A percentile compares a stretch with the other conserved stretches of the same genome.
Conservation (phyloP, 2,888 invertebrate genomes). For the Lordiphosa andalusiaca region DNA sequence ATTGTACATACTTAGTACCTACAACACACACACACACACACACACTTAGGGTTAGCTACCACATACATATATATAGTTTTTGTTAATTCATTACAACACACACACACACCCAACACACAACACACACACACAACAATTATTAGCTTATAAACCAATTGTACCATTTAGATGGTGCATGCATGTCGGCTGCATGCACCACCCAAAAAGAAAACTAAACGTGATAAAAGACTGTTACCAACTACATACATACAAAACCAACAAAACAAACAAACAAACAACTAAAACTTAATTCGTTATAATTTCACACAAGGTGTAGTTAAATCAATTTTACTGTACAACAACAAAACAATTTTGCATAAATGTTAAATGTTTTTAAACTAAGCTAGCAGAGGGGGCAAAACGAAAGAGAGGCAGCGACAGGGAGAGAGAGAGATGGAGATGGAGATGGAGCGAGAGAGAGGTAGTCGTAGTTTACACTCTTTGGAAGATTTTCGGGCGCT, state of each 20-base stretch:
- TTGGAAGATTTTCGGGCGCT: conserved; percentile 17
- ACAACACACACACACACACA: neutral
- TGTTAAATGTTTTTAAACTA: conserved; percentile 35
- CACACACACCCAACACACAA: neutral
- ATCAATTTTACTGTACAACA: conserved; percentile 27
- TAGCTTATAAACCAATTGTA: conserved; percentile 13
- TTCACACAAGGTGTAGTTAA: conserved; percentile 26
- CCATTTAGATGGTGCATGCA: neutral
- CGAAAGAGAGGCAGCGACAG: neutral
- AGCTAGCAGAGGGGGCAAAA: conserved; percentile 2
- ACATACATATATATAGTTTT: neutral
- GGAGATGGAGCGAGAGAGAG: neutral
- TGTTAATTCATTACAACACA: conserved; percentile 10
- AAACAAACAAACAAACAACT: conserved; percentile 40
- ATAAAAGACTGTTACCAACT: conserved; percentile 76
- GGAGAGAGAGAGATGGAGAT: conserved; percentile 6
- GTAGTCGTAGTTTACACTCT: conserved; percentile 1
- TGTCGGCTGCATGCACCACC: neutral
- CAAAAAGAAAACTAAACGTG: conserved; percentile 60
- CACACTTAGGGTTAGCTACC: neutral
- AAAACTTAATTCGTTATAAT: conserved; percentile 42
- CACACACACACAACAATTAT: conserved; percentile 18
- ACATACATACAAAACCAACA: conserved; percentile 27
- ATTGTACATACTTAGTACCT: neutral
- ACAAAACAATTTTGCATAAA: conserved; percentile 35